A percentile compares a stretch with the other conserved stretches of the same genome.
phyloP scores from a whole-genome alignment of 2,113 vertebrate genomes.

The Microcebus lehilahytsara region DNA sequence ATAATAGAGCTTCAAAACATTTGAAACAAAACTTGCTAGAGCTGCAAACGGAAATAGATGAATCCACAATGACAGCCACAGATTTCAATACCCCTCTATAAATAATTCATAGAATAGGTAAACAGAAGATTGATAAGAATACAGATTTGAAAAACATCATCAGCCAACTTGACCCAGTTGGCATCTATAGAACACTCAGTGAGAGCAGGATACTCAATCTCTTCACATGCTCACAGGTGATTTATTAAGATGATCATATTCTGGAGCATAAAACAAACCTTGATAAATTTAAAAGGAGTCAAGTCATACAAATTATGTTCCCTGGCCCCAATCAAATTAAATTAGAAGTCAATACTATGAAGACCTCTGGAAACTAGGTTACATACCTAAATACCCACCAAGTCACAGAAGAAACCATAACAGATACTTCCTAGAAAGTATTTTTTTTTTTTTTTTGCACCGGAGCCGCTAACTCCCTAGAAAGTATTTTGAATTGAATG shows the following conservation, averaged over 20 bases:
- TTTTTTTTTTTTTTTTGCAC: no score
- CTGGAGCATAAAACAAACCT: background rate
- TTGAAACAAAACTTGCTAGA: background rate
- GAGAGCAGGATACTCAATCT: background rate
- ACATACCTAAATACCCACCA: background rate
- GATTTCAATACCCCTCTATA: background rate
- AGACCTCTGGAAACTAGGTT: background rate
- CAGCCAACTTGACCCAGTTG: background rate
- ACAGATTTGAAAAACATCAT: background rate
- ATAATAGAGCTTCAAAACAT: background rate
- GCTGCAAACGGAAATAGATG: background rate
- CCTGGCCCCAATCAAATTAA: background rate
- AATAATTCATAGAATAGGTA: background rate
- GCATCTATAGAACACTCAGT: background rate
- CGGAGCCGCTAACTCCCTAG: no score
- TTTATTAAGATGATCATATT: background rate
- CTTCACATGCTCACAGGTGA: background rate
- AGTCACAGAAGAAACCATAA: background rate
- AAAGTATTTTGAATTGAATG: background rate
- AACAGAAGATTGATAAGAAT: background rate
- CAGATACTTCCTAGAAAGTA: background rate
- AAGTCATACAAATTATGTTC: background rate
- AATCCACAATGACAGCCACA: background rate
- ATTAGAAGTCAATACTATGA: background rate
- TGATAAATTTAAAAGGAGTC: background rate